Conservation (phyloP, 2,888 invertebrate species). For the Drosophila anomalipes region DNA sequence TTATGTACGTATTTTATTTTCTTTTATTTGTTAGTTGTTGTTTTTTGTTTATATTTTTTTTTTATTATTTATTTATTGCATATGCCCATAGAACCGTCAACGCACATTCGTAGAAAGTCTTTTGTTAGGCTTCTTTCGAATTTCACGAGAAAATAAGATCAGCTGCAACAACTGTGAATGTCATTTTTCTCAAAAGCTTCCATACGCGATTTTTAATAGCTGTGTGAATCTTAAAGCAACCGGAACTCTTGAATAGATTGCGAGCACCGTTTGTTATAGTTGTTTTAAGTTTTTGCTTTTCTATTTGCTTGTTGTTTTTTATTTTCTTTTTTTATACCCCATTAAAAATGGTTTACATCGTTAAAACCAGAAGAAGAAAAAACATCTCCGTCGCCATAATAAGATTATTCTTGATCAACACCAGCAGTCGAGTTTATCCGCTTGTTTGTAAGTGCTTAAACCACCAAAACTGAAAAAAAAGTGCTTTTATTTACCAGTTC, state of each 20-base stretch:
- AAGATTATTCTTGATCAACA: neutral
- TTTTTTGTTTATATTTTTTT: slow-evolving; percentile 8
- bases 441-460: too few species aligned
- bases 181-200: slow-evolving; percentile 48
- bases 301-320: neutral
- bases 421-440: neutral
- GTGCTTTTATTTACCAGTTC: neutral
- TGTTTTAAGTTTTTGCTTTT: neutral
- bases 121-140: slow-evolving; percentile 65
- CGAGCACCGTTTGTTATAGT: slow-evolving; percentile 9
- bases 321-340: neutral
- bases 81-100: slow-evolving; percentile 41
- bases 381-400: neutral
- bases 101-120: slow-evolving; percentile 62
- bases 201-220: slow-evolving; percentile 29
- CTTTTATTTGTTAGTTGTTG: slow-evolving; percentile 23
- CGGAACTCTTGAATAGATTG: slow-evolving; percentile 42
- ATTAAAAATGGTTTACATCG: neutral
- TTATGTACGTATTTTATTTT: slow-evolving; percentile 24
- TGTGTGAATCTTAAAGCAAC: slow-evolving; percentile 40
- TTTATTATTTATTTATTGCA: slow-evolving; percentile 41
- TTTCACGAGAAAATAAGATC: slow-evolving; percentile 45
- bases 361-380: neutral
- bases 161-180: slow-evolving; percentile 50
- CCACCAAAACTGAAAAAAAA: neutral